phyloP scores from a whole-genome alignment of 2,888 invertebrate species.

The Orchesella flavescens region DNA sequence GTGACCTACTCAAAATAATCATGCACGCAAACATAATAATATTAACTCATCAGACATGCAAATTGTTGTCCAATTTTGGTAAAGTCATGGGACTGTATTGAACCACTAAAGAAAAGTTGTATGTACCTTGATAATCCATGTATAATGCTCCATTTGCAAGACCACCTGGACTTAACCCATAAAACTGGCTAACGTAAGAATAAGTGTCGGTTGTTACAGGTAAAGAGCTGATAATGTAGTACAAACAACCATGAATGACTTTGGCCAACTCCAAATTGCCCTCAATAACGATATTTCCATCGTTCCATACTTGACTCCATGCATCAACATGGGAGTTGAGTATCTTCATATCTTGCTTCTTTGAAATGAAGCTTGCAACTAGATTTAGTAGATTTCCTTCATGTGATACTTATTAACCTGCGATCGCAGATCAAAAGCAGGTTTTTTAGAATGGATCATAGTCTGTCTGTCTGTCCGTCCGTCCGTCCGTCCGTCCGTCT shows the following conservation, averaged over 20 bases:
- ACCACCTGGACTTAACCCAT: conserved; percentile 71
- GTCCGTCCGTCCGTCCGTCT: no score
- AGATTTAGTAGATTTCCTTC: no score
- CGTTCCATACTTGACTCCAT: conserved; percentile 69
- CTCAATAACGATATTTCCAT: conserved; percentile 68
- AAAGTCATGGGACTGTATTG: background rate
- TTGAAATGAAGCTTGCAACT: conserved; percentile 38
- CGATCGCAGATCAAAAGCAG: no score
- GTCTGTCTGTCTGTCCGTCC: no score
- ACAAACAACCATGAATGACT: conserved; percentile 69
- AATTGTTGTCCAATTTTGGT: no score
- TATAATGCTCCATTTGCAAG: conserved; percentile 69
- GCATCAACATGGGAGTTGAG: conserved; percentile 40
- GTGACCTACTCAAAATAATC: conserved; percentile 14
- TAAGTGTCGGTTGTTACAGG: conserved; percentile 63
- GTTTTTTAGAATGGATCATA: no score
- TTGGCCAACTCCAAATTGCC: conserved; percentile 69
- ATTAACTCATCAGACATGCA: background rate
- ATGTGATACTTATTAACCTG: no score
- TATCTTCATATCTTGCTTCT: conserved; percentile 51
- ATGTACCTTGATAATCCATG: conserved; percentile 70
- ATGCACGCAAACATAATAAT: background rate
- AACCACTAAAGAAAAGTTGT: background rate
- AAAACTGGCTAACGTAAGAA: conserved; percentile 62
- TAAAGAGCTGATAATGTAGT: conserved; percentile 71